Conservation (phyloP, 2,113 vertebrate genomes). For the Hippocampus abdominalis region DNA sequence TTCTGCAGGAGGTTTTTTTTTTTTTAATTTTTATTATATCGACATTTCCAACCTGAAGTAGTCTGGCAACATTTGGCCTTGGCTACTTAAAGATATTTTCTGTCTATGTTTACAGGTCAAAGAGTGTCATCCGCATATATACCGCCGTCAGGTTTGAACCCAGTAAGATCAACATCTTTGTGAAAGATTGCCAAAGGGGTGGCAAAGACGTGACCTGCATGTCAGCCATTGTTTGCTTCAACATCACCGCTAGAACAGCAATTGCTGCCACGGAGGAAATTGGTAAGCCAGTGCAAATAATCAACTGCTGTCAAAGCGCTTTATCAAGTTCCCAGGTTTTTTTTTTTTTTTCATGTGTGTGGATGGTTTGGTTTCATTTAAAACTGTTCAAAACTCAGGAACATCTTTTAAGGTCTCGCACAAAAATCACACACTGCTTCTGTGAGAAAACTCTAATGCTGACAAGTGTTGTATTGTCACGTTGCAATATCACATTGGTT, state of each 20-base stretch:
- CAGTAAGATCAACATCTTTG: constrained; percentile 92
- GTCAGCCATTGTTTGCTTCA: constrained; percentile 87
- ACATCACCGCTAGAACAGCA: constrained; percentile 79
- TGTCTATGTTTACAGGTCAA: constrained; percentile 77
- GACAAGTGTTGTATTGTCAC: neutral
- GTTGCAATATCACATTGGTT: neutral
- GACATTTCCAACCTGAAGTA: neutral
- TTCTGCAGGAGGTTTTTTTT: too few species aligned
- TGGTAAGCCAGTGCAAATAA: constrained; percentile 73
- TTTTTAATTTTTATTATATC: too few species aligned
- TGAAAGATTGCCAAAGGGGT: constrained; percentile 85
- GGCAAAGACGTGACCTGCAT: constrained; percentile 93
- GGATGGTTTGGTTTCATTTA: constrained; percentile 3
- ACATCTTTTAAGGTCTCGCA: neutral
- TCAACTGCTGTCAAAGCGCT: constrained; percentile 10
- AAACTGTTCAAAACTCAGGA: neutral
- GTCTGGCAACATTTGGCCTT: neutral
- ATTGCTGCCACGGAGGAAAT: constrained; percentile 74
- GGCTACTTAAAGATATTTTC: neutral
- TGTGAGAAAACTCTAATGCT: neutral
- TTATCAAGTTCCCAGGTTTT: constrained; percentile 9
- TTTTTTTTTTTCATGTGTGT: neutral
- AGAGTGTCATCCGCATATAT: constrained; percentile 83
- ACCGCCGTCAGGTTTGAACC: constrained; percentile 85
- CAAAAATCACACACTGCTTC: neutral